A percentile compares a stretch with the other conserved stretches of the same genome.
Conservation (phyloP, 2,113 vertebrate species). For the Suncus etruscus region DNA sequence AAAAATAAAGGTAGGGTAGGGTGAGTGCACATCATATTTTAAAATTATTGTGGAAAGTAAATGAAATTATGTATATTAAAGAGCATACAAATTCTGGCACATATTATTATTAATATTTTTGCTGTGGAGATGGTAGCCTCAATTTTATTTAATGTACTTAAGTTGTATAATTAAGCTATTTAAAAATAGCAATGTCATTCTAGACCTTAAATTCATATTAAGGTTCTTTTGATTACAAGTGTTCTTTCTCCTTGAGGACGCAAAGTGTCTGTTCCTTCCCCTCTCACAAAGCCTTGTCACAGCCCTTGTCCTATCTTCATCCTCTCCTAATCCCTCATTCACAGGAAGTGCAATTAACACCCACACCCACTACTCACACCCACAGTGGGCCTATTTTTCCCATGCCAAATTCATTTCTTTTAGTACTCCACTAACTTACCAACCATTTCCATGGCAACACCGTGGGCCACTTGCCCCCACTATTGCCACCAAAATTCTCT, state of each 20-base stretch:
- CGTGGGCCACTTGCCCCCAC: neutral
- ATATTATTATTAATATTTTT: neutral
- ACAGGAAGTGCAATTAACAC: neutral
- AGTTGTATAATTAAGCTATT: neutral
- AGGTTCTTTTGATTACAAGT: neutral
- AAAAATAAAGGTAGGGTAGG: too few species aligned
- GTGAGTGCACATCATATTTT: too few species aligned
- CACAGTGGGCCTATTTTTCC: neutral
- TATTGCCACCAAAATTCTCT: slow-evolving; percentile 29
- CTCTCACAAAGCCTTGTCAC: neutral
- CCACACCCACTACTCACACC: neutral
- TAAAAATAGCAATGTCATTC: neutral
- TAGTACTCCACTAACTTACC: slow-evolving; percentile 10
- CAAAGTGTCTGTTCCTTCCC: neutral
- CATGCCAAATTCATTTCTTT: neutral
- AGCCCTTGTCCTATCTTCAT: neutral
- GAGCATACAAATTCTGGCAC: neutral
- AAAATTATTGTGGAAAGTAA: slow-evolving; percentile 1
- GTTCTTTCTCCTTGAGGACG: neutral
- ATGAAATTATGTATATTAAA: neutral
- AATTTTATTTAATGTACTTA: neutral
- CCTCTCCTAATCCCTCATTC: slow-evolving; percentile 2
- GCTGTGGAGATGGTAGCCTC: neutral
- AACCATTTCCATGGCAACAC: neutral
- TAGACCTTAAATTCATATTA: too few species aligned